Evolutionary conservation across 2,113 vertebrate species (phyloP), one percentile per base, ranked within the genome.

Genomic region (Albula goreensis): DNA sequence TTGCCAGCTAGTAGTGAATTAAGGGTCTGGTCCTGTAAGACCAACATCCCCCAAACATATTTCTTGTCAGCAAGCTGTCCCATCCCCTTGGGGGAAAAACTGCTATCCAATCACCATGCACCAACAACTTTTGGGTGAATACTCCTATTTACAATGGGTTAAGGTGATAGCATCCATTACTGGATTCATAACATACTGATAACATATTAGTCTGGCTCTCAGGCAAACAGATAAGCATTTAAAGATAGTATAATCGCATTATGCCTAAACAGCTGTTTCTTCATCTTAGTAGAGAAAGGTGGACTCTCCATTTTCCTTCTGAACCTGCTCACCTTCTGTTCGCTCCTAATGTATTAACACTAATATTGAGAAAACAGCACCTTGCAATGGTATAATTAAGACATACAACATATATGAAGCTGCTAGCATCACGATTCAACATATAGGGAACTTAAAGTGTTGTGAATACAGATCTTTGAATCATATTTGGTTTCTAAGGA

Each of bases 291-390:
- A 66, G 60, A 15, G 4, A 25, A 48, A 15, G 52, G 25, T 41
- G 31, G 50, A 52, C 19, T 81, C 80, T 51, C 50, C 50, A 81
- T 74, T 2, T 25, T n/a, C n/a, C 70, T 31, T 74, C 22, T 25
- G 70, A 10, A 74, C 70, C 22, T 74, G n/a, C n/a, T 74, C 25
- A 31, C 8, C 70, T 10, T 74, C 25, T 74, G 25, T 74, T 74
- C 22, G 11, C 12, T 81, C 1, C 11, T 31, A 77, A 63, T 53
- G 31, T 41, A 52, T 70, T 70, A 84, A 19, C n/a, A 51, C 63
- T 77, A 84, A 31, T 52, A 84, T 70, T 83, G 51, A 48, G 56
- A 49, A 52, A 63, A 70, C 78, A 81, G 49, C 22, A 63, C 22
- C 41, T n/a, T 41, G 48, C 63, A 84, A 48, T 63, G 41, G 22